Base-by-base conservation (phyloP, 64 coral and sea anemone species). In the Trachythela sp. region DNA sequence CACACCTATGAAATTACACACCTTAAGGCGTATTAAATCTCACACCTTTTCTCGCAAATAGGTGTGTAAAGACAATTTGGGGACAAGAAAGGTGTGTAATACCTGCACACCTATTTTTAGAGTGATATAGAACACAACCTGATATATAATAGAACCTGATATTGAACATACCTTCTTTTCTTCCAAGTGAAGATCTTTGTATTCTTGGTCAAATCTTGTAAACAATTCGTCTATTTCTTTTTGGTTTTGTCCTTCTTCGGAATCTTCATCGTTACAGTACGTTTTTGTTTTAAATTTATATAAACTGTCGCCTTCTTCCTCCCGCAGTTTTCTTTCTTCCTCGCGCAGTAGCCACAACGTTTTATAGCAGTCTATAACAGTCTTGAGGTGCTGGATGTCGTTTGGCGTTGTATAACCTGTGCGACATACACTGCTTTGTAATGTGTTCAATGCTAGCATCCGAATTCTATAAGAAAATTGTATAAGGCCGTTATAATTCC, bases 241-340 rank as follows among this genome's bases (percentile, higher is more conserved):
- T 84, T 95, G 45, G 33, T 89, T 89, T 36, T 92, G 91, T 91
- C 93, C 86, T 4, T 99, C 89, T 20, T 99, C 96, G 33, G 75
- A 80, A 29, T 32, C 89, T 6, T 83, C 59, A 89, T 71, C 88
- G 13, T 30, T 36, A 14, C 71, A 89, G 41, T 94, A 94, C 31
- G 71, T 89, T 84, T 90, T 99, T n/a, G 91, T 91, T 86, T 92
- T 94, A 70, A 89, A 99, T 35, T 94, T 99, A 54, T 45, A 98
- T 64, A 99, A 51, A 76, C 91, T 99, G 20, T 89, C 93, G 14
- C 93, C 93, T 41, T 99, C 93, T 42, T 99, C 85, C 18, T 99
- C 93, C 40, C 84, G 60, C 45, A 70, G 36, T 80, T 92, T 84
- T 40, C 92, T 86, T 38, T 93, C 41, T 34, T 94, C 93, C 89